These are phyloP conservation scores for Nymphalis urticae DNA, from an alignment of 2,888 invertebrate genomes.

Conservation along the genomic window DNA sequence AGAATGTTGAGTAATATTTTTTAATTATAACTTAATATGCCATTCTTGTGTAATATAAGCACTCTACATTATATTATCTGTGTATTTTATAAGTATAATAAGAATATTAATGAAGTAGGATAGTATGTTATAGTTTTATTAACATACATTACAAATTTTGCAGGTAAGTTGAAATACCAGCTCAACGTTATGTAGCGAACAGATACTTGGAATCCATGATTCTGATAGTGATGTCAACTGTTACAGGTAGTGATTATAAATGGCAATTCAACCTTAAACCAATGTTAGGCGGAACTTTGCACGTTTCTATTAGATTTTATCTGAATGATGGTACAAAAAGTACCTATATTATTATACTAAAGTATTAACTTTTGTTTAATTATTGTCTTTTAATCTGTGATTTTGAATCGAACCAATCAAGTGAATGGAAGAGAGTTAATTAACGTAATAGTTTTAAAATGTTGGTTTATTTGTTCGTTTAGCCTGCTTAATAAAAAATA, in stretches of 20 bases:
- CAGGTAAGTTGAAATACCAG: constrained; percentile 13
- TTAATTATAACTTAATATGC: not conserved
- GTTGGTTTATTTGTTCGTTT: too few species aligned
- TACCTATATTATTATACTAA: too few species aligned
- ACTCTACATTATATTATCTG: too few species aligned
- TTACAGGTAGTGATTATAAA: constrained; percentile 26
- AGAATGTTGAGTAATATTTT: not conserved
- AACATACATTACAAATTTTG: not conserved
- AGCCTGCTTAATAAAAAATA: too few species aligned
- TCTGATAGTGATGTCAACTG: constrained; percentile 23
- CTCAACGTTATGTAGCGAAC: constrained; percentile 6
- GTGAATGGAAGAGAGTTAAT: too few species aligned
- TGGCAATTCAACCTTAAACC: constrained; percentile 20
- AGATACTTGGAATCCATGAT: constrained; percentile 18
- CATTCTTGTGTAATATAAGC: not conserved
- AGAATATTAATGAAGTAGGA: too few species aligned
- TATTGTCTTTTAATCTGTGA: too few species aligned
- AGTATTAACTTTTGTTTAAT: too few species aligned
- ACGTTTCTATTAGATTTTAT: not conserved
- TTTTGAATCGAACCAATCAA: too few species aligned
- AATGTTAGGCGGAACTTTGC: not conserved
- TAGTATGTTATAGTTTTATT: too few species aligned
- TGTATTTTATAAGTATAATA: not conserved
- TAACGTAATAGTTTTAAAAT: too few species aligned
- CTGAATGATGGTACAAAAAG: too few species aligned